Conservation (phyloP, 2,797 vertebrate genomes). For the Siniperca undulata region DNA sequence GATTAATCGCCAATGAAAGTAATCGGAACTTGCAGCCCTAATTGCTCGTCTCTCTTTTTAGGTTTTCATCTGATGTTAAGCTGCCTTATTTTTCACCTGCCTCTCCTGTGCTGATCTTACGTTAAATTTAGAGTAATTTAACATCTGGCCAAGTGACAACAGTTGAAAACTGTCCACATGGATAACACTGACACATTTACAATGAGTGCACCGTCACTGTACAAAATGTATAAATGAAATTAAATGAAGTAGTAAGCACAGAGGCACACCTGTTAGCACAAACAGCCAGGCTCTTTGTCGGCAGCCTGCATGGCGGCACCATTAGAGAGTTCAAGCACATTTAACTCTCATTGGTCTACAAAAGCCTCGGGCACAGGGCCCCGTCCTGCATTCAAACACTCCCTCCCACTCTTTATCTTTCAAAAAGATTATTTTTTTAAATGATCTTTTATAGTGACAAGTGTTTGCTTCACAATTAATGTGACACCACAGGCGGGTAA, state of each 20-base stretch:
- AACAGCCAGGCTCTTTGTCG: conserved; percentile 24
- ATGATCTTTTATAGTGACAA: conserved; percentile 54
- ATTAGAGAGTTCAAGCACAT: conserved; percentile 63
- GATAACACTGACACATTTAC: background rate
- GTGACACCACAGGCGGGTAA: conserved; percentile 61
- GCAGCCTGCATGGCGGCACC: conserved; percentile 34
- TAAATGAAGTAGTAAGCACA: background rate
- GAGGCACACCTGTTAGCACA: conserved; percentile 45
- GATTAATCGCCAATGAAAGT: too few species aligned
- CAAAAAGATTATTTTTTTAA: conserved; percentile 51
- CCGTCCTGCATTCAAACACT: conserved; percentile 12
- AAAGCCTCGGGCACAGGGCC: conserved; percentile 32
- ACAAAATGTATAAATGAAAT: background rate
- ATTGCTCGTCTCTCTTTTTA: background rate
- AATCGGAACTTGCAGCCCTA: background rate
- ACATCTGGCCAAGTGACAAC: conserved; percentile 2
- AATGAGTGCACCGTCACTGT: background rate
- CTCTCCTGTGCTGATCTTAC: background rate
- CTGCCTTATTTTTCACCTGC: background rate
- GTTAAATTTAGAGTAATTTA: background rate
- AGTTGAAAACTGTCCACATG: background rate
- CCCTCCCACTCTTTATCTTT: conserved; percentile 41
- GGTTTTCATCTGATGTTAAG: background rate
- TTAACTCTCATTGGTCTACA: conserved; percentile 48
- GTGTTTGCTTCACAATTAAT: conserved; percentile 61